phyloP scores from a whole-genome alignment of 2,888 invertebrate species.

The Acanthoscelides obtectus region DNA sequence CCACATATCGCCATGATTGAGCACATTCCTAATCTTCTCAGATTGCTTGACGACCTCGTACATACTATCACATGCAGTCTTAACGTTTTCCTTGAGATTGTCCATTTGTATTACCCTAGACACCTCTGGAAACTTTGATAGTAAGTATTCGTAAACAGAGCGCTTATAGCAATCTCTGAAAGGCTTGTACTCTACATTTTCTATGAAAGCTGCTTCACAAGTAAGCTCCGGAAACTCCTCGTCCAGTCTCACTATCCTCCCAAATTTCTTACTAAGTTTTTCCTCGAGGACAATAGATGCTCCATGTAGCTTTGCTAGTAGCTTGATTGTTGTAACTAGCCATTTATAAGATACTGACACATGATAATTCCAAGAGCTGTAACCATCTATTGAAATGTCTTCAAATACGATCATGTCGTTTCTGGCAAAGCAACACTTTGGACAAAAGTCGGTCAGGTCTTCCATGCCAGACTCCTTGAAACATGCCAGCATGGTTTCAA shows the following conservation, averaged over 20 bases:
- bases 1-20: conserved; percentile 38
- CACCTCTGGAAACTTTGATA: background rate
- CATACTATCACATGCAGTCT: background rate
- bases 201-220: conserved; percentile 16
- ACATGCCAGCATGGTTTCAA: background rate
- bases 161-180: background rate
- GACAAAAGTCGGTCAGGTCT: background rate
- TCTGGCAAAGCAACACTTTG: background rate
- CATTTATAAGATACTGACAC: background rate
- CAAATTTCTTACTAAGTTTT: conserved; percentile 19
- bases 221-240: conserved; percentile 31
- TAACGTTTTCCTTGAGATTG: conserved; percentile 14
- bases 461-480: background rate
- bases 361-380: background rate
- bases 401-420: background rate
- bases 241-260: conserved; percentile 24
- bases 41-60: conserved; percentile 33
- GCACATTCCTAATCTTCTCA: conserved; percentile 38
- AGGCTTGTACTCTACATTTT: background rate
- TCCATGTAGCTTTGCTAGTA: conserved; percentile 36
- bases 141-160: background rate
- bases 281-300: conserved; percentile 37
- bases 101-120: conserved; percentile 9
- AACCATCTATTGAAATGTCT: background rate
- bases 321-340: background rate